These are phyloP conservation scores for Acrocephalus kingi DNA, from an alignment of 2,113 vertebrate species.

Conservation along the genomic window DNA sequence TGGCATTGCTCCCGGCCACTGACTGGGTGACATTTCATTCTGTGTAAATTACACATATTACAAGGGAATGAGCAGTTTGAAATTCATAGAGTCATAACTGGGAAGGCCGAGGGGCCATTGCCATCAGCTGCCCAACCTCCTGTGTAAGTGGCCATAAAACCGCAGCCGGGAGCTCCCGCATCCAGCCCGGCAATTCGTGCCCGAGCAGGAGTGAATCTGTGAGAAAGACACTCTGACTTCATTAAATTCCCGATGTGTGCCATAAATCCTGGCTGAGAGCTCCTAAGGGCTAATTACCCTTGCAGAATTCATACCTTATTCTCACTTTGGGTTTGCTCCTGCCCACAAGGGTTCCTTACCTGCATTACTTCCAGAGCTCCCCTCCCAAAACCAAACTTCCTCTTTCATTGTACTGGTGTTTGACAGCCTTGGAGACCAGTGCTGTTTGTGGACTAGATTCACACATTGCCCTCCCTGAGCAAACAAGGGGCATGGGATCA, in stretches of 20 bases:
- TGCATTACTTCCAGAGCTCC: not conserved
- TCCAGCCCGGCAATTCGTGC: not conserved
- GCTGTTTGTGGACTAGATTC: not conserved
- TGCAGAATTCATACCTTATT: not conserved
- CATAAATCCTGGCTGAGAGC: not conserved
- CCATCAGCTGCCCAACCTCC: not conserved
- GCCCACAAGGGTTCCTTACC: not conserved
- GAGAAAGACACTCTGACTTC: not conserved
- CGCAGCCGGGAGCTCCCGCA: not conserved
- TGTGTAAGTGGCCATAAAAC: not conserved
- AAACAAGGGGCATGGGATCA: not conserved
- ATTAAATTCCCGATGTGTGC: not conserved
- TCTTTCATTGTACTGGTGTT: not conserved
- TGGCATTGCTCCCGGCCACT: not conserved
- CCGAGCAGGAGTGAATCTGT: not conserved
- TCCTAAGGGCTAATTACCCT: not conserved
- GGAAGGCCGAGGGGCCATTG: not conserved
- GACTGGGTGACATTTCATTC: not conserved
- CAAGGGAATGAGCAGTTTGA: not conserved
- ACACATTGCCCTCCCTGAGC: not conserved
- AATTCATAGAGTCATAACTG: constrained; percentile 25
- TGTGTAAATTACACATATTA: not conserved
- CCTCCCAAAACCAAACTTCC: not conserved
- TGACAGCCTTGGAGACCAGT: not conserved
- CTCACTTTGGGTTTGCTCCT: not conserved